A percentile compares a stretch with the other conserved stretches of the same genome.
These are phyloP conservation scores for Matsumurasca onukii DNA, from an alignment of 1,140 invertebrate species.

Conservation along the genomic window DNA sequence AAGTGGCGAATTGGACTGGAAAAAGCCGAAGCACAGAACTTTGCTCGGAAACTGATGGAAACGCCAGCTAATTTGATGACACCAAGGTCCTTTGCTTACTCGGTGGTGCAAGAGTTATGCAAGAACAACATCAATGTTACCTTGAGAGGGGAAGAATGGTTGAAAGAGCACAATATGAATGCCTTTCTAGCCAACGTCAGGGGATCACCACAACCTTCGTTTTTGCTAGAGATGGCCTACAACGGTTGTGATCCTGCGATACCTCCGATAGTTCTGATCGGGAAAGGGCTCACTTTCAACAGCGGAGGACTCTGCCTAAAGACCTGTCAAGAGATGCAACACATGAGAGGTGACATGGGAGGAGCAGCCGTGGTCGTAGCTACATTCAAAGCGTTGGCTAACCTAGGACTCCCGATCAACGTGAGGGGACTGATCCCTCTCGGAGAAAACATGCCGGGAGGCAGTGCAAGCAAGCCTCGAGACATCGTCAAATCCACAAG, in stretches of 20 bases:
- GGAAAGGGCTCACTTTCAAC: too few relatives aligned
- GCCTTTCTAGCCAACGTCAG: constrained; percentile 60
- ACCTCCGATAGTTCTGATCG: constrained; percentile 49
- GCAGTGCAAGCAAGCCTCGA: constrained; percentile 59
- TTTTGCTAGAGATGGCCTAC: constrained; percentile 51
- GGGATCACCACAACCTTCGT: constrained; percentile 61
- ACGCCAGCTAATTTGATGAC: constrained; percentile 64
- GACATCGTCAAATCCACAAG: constrained; percentile 64
- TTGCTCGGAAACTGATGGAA: constrained; percentile 60
- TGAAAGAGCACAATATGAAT: constrained; percentile 60
- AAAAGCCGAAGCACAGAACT: constrained; percentile 62
- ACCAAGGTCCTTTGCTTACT: constrained; percentile 59
- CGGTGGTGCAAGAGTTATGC: constrained; percentile 49
- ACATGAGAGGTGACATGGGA: constrained; percentile 67
- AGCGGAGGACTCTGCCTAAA: constrained; percentile 66
- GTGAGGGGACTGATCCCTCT: constrained; percentile 57
- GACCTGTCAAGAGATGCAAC: constrained; percentile 56
- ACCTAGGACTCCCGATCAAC: constrained; percentile 57
- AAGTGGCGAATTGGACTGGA: constrained; percentile 57
- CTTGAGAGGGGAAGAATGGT: constrained; percentile 50
- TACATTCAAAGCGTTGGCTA: constrained; percentile 53
- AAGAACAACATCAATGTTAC: constrained; percentile 51
- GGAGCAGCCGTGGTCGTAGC: constrained; percentile 64
- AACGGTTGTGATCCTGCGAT: constrained; percentile 46
- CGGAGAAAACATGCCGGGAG: constrained; percentile 63